Base-by-base conservation (phyloP, 2,888 invertebrate genomes). In the Polymixis flavicincta region DNA sequence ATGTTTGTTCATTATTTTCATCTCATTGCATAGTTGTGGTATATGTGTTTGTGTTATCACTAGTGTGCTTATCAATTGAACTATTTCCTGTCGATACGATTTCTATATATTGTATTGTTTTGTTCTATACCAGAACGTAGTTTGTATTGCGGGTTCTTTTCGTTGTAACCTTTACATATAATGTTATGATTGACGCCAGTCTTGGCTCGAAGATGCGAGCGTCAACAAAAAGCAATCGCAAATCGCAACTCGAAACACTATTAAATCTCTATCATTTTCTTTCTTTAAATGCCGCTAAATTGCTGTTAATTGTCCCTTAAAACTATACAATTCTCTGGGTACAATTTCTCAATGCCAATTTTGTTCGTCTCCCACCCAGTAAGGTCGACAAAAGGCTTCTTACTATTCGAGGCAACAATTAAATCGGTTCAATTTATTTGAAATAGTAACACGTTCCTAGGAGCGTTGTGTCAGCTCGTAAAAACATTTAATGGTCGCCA, bases 401-500 rank as follows among this genome's bases (percentile, higher is more conserved):
- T 55, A 45, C 14, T 55, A 50, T 28, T 78, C n/a, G 28, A 73
- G 65, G 57, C 42, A 60, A 74, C 45, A 45, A 84, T 84, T 66
- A 59, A 64, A 65, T 74, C 60, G 14, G 37, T 73, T 73, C 54
- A 68, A 83, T 78, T 74, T 70, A 60, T 82, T 74, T 54, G 59
- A 72, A 84, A 78, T 85, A 55, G 32, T 71, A 79, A 55, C 79
- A 79, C 67, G 85, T 74, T 64, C 19, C 9, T 22, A n/a, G 45
- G 17, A 68, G 32, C 48, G 66, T 71, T 59, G 69, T 76, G 65
- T 66, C 28, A 55, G 61, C n/a, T 84, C 78, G 74, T 82, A 73
- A 76, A 78, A 54, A 64, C 28, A n/a, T 72, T 82, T 67, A 71
- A 76, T 76, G n/a, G 50, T 59, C 14, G 42, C 14, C 2, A 22